Evolutionary conservation across 2,888 invertebrate species (phyloP).

Genomic region (Alloplasta piceator): DNA sequence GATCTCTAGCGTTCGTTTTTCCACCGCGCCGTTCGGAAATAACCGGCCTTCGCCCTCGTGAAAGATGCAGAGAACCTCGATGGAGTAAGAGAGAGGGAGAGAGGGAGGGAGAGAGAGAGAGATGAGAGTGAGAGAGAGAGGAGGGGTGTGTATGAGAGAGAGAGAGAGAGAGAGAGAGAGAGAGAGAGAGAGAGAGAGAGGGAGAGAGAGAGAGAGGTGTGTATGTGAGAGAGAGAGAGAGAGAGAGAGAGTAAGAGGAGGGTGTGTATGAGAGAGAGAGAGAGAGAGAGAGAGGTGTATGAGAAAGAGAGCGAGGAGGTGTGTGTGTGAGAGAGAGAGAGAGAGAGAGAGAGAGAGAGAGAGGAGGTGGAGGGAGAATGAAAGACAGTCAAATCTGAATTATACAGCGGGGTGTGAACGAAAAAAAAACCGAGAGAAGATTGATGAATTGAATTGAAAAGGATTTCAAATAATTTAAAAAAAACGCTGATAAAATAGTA

Average conservation of each 20-base stretch:
- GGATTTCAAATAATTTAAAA: no score
- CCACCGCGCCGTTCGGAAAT: constrained; percentile 72
- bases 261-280: neutral
- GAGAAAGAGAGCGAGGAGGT: no score
- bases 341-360: constrained; percentile 38
- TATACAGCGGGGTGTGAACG: constrained; percentile 46
- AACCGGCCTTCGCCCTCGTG: constrained; percentile 74
- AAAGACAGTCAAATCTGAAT: constrained; percentile 46
- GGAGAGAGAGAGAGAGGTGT: constrained; percentile 20
- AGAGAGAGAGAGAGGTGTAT: constrained; percentile 27
- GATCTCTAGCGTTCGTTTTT: constrained; percentile 69
- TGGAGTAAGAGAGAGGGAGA: constrained; percentile 52
- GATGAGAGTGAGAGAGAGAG: constrained; percentile 13
- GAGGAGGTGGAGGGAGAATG: neutral
- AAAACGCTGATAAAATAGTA: no score
- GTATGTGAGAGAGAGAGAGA: constrained; percentile 56
- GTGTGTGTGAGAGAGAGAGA: constrained; percentile 38
- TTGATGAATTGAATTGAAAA: neutral
- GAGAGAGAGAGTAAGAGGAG: constrained; percentile 37
- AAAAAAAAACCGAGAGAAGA: constrained; percentile 33
- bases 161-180: constrained; percentile 28
- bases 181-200: no score
- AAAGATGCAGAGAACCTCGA: constrained; percentile 56
- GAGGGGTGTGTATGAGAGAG: no score
- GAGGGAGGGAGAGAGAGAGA: constrained; percentile 33